Evolutionary conservation across 2,113 vertebrate genomes (phyloP).

Genomic region (Planiliza haematocheilus): DNA sequence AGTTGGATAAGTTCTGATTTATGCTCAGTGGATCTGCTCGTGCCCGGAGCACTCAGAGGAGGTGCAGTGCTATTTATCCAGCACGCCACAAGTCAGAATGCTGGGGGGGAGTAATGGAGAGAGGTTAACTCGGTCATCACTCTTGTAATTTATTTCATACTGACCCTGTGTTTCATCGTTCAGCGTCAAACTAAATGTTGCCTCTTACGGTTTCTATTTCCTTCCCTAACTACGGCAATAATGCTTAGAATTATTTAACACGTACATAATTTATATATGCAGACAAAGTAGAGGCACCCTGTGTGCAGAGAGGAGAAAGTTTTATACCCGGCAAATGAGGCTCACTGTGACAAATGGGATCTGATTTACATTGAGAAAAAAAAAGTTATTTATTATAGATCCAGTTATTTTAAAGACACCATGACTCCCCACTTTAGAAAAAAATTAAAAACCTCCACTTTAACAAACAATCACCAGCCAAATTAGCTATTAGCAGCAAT

Average conservation of each 20-base stretch:
- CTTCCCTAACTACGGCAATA: background rate
- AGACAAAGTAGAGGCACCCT: background rate
- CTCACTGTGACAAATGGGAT: background rate
- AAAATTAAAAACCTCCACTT: no score
- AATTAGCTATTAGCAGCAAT: no score
- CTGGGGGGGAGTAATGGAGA: background rate
- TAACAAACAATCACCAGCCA: no score
- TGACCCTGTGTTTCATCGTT: background rate
- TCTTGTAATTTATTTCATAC: background rate
- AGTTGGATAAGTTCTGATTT: constrained; percentile 66
- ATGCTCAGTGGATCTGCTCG: constrained; percentile 30
- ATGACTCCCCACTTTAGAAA: background rate
- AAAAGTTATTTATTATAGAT: background rate
- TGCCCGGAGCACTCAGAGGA: constrained; percentile 9
- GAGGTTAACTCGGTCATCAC: background rate
- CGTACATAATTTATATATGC: background rate
- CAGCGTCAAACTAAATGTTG: background rate
- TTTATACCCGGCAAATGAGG: background rate
- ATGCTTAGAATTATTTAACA: constrained; percentile 1
- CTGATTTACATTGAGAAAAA: background rate
- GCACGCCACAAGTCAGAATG: constrained; percentile 1
- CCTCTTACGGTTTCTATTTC: background rate
- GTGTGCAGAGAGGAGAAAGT: background rate
- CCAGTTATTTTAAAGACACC: background rate
- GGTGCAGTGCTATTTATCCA: background rate